Evolutionary conservation across 2,888 invertebrate genomes (phyloP).

Genomic region (Megastigmus dorsalis): DNA sequence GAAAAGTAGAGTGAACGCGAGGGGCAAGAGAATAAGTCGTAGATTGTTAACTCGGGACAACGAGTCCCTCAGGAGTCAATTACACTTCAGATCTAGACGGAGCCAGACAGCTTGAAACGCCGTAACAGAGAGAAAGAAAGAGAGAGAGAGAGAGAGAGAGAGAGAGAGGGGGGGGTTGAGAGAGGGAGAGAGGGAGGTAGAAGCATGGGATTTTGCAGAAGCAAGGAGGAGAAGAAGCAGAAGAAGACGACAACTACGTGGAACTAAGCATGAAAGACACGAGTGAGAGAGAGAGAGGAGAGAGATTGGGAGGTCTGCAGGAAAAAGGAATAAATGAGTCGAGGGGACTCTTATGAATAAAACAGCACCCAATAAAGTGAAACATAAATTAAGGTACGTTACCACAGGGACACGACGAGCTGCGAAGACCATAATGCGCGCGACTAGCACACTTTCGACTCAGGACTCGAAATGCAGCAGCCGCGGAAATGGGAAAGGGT

Average conservation of each 20-base stretch:
- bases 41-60: constrained; percentile 56
- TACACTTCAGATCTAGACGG: constrained; percentile 55
- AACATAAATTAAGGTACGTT: constrained; percentile 54
- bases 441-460: background rate
- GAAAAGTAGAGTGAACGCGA: constrained; percentile 40
- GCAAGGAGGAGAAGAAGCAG: constrained; percentile 20
- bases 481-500: constrained; percentile 28
- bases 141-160: background rate
- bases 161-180: background rate
- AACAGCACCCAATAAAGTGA: constrained; percentile 56
- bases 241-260: constrained; percentile 10
- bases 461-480: background rate
- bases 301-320: background rate
- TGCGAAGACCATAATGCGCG: background rate
- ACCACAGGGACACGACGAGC: constrained; percentile 33
- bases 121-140: constrained; percentile 3
- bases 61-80: constrained; percentile 58
- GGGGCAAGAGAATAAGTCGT: constrained; percentile 52
- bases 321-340: background rate
- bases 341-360: constrained; percentile 54
- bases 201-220: constrained; percentile 17
- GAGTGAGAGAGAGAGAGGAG: background rate
- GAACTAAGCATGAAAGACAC: constrained; percentile 32
- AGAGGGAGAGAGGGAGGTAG: background rate
- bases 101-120: constrained; percentile 53